Evolutionary conservation across 2,113 vertebrate genomes (phyloP).

Genomic region (Grammomys surdaster): DNA sequence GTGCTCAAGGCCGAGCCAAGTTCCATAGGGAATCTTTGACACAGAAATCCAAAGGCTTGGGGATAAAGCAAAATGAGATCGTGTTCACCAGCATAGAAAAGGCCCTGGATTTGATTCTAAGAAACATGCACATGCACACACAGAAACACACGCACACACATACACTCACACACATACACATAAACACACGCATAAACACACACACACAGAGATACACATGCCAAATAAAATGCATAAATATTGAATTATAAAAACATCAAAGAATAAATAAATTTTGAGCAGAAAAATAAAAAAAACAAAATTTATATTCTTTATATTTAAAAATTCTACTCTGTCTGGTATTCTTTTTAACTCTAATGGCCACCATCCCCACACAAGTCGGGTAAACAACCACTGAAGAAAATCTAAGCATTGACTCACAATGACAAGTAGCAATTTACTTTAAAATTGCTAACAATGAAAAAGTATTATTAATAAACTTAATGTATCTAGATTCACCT

Average conservation of each 20-base stretch:
- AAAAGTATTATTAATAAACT: background rate
- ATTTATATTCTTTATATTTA: background rate
- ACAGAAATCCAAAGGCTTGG: background rate
- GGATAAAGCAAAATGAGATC: background rate
- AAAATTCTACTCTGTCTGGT: background rate
- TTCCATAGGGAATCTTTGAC: background rate
- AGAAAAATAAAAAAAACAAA: background rate
- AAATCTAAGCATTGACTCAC: background rate
- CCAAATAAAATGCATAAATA: background rate
- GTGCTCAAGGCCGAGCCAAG: background rate
- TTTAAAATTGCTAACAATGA: conserved; percentile 25
- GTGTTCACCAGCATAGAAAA: background rate
- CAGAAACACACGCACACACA: too few species aligned
- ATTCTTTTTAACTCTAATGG: background rate
- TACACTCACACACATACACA: background rate
- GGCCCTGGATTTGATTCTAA: background rate
- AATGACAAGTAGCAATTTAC: background rate
- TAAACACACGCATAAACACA: background rate
- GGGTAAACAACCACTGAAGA: background rate
- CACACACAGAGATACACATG: too few species aligned
- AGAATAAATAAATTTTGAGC: background rate
- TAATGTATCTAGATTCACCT: background rate
- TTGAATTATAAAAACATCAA: background rate
- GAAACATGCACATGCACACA: too few species aligned
- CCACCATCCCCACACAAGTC: background rate